A percentile compares a stretch with the other conserved stretches of the same genome.
Evolutionary conservation across 2,888 invertebrate genomes (phyloP).

Genomic region (Acleris emargana): DNA sequence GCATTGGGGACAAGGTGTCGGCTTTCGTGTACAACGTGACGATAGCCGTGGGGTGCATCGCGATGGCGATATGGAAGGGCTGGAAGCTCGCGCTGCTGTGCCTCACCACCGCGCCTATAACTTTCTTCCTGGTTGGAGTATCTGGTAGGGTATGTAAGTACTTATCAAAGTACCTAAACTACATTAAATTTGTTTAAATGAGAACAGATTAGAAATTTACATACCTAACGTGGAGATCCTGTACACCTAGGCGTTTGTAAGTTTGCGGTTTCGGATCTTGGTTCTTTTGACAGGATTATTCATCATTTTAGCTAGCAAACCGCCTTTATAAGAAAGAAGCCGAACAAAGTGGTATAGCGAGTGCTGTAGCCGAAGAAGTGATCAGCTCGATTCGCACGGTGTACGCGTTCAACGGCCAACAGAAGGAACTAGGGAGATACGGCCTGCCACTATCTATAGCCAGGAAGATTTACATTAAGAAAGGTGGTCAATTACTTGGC

Average conservation of each 20-base stretch:
- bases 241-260: too few relatives aligned
- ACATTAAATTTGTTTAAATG: too few relatives aligned
- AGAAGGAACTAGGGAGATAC: conserved; percentile 87
- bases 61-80: conserved; percentile 87
- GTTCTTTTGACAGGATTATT: not conserved
- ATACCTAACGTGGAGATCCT: too few relatives aligned
- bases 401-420: conserved; percentile 88
- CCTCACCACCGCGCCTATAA: conserved; percentile 86
- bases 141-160: conserved; percentile 80
- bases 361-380: conserved; percentile 90
- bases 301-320: conserved; percentile 47
- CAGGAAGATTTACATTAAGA: conserved; percentile 85
- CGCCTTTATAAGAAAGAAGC: conserved; percentile 85
- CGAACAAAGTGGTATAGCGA: conserved; percentile 87
- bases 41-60: conserved; percentile 86
- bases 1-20: conserved; percentile 91
- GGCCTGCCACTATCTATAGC: conserved; percentile 83
- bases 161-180: conserved; percentile 1
- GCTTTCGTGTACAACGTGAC: conserved; percentile 87
- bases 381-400: conserved; percentile 88
- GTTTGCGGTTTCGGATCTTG: not conserved
- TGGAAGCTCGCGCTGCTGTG: conserved; percentile 93
- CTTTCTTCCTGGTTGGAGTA: conserved; percentile 85
- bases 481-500: conserved; percentile 59
- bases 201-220: too few relatives aligned